Evolutionary conservation across 1,140 invertebrate species (phyloP).

Genomic region (Dryas iulia): DNA sequence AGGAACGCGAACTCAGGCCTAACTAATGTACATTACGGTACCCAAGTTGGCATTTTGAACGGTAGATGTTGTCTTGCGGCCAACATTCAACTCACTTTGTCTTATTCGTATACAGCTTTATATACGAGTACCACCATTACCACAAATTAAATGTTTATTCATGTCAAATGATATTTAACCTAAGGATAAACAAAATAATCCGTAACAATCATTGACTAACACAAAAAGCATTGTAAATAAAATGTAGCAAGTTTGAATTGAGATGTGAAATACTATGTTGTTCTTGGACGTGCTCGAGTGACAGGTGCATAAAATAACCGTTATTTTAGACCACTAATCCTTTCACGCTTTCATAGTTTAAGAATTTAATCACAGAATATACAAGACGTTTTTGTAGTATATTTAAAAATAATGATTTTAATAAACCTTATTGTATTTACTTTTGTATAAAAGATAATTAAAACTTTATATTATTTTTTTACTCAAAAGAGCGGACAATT

Average conservation of each 20-base stretch:
- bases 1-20: conserved; percentile 73
- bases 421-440: background rate
- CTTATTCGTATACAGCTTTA: background rate
- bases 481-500: too few species aligned
- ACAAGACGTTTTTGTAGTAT: background rate
- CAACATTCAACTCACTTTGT: conserved; percentile 25
- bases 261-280: conserved; percentile 44
- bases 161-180: background rate
- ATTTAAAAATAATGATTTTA: background rate
- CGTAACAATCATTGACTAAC: background rate
- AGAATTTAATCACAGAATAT: background rate
- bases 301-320: conserved; percentile 46
- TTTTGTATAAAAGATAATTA: background rate
- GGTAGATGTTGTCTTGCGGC: conserved; percentile 31
- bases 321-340: conserved; percentile 42
- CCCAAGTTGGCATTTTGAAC: conserved; percentile 76
- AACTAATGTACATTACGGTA: conserved; percentile 73
- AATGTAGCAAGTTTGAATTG: conserved; percentile 28
- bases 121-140: background rate
- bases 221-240: background rate
- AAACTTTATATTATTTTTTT: too few species aligned
- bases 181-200: background rate
- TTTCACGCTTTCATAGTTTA: conserved; percentile 40
- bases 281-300: conserved; percentile 47
- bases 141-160: background rate